Evolutionary conservation across 1,140 invertebrate genomes (phyloP).

Genomic region (Hyphantria cunea): DNA sequence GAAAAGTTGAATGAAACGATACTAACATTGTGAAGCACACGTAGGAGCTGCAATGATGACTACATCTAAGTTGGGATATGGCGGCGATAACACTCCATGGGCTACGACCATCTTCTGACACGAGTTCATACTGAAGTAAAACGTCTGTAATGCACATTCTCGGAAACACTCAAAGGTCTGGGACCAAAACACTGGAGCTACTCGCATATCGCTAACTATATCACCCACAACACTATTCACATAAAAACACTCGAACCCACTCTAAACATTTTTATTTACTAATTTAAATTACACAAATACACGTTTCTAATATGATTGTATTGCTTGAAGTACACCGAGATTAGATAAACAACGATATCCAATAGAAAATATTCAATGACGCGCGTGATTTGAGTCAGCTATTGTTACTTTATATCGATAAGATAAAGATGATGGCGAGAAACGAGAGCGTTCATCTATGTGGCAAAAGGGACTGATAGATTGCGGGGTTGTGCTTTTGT

Average conservation of each 20-base stretch:
- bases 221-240: conserved; percentile 38
- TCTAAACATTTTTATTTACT: conserved; percentile 25
- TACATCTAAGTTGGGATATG: conserved; percentile 62
- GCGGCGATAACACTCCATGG: conserved; percentile 49
- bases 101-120: conserved; percentile 57
- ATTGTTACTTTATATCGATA: conserved; percentile 65
- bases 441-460: conserved; percentile 50
- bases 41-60: conserved; percentile 58
- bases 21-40: conserved; percentile 59
- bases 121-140: conserved; percentile 50
- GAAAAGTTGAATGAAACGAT: conserved; percentile 6
- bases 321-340: conserved; percentile 54
- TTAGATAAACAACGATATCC: conserved; percentile 57
- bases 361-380: conserved; percentile 59
- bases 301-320: conserved; percentile 51
- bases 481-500: conserved; percentile 20
- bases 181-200: conserved; percentile 53
- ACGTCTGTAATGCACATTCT: conserved; percentile 57
- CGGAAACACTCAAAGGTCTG: conserved; percentile 51
- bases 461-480: conserved; percentile 36
- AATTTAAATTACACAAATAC: conserved; percentile 25
- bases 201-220: conserved; percentile 49
- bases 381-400: conserved; percentile 64
- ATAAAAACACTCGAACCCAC: conserved; percentile 23
- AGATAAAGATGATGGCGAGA: conserved; percentile 48